Conservation (phyloP, 1,140 invertebrate genomes). For the Lasioglossum albipes region DNA sequence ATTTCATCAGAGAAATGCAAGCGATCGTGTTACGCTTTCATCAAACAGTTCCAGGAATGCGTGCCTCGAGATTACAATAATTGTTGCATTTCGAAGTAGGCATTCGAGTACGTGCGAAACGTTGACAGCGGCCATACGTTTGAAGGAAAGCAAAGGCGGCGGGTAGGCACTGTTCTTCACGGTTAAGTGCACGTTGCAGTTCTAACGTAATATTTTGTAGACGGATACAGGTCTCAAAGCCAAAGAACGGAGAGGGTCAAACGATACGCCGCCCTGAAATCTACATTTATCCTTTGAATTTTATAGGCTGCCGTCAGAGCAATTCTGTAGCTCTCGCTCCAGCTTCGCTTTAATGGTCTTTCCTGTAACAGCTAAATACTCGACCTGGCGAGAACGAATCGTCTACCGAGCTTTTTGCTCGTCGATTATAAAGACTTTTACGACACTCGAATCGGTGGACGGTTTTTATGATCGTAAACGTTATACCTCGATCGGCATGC, state of each 20-base stretch:
- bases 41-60: background rate
- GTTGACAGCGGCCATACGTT: slow-evolving; percentile 55
- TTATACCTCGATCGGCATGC: slow-evolving; percentile 48
- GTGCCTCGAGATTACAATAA: slow-evolving; percentile 38
- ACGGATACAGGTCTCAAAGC: slow-evolving; percentile 44
- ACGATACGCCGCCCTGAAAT: slow-evolving; percentile 75
- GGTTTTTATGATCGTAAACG: slow-evolving; percentile 73
- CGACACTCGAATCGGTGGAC: slow-evolving; percentile 66
- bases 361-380: slow-evolving; percentile 74
- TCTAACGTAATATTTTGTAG: slow-evolving; percentile 62
- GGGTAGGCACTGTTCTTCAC: slow-evolving; percentile 59
- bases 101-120: slow-evolving; percentile 70
- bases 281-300: slow-evolving; percentile 74
- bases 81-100: slow-evolving; percentile 60
- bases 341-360: slow-evolving; percentile 68
- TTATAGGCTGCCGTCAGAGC: slow-evolving; percentile 67
- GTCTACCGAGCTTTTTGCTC: slow-evolving; percentile 63
- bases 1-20: too few species aligned
- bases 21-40: too few species aligned
- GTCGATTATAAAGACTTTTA: slow-evolving; percentile 77
- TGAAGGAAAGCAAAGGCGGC: slow-evolving; percentile 52
- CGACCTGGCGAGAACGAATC: slow-evolving; percentile 64
- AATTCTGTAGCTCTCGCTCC: slow-evolving; percentile 51
- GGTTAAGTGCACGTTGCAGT: slow-evolving; percentile 61
- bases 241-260: slow-evolving; percentile 57